phyloP scores from a whole-genome alignment of 2,113 vertebrate species.

The Prionailurus viverrinus region DNA sequence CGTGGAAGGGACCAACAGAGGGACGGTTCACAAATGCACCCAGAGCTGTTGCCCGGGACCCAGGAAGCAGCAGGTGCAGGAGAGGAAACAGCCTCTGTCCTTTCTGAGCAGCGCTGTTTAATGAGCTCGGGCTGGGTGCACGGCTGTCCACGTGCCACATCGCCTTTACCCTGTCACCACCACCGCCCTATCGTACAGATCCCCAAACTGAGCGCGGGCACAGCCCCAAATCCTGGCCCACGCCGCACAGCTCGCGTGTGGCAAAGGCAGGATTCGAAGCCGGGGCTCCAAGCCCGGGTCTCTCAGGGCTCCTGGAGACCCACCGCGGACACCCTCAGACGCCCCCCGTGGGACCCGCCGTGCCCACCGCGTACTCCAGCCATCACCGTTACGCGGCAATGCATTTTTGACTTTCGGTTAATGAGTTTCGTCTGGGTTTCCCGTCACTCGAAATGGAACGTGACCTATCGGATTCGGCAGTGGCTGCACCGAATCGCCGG shows the following conservation, averaged over 20 bases:
- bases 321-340: background rate
- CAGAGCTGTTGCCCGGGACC: conserved; percentile 2
- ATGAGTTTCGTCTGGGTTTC: conserved; percentile 17
- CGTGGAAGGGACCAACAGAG: background rate
- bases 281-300: background rate
- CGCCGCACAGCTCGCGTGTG: background rate
- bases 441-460: background rate
- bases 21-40: background rate
- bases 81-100: background rate
- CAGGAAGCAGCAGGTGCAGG: background rate
- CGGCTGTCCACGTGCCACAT: background rate
- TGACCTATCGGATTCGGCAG: background rate
- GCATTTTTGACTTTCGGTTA: background rate
- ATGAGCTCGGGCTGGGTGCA: background rate
- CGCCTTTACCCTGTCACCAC: background rate
- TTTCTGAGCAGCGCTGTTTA: background rate
- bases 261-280: background rate
- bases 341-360: rapidly evolving
- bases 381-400: background rate
- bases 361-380: rapidly evolving
- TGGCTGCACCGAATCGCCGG: background rate
- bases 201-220: background rate
- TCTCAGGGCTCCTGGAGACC: background rate
- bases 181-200: background rate
- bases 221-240: background rate